A percentile compares a stretch with the other conserved stretches of the same genome.
phyloP scores from a whole-genome alignment of 2,888 invertebrate genomes.

The Melipona beecheii region DNA sequence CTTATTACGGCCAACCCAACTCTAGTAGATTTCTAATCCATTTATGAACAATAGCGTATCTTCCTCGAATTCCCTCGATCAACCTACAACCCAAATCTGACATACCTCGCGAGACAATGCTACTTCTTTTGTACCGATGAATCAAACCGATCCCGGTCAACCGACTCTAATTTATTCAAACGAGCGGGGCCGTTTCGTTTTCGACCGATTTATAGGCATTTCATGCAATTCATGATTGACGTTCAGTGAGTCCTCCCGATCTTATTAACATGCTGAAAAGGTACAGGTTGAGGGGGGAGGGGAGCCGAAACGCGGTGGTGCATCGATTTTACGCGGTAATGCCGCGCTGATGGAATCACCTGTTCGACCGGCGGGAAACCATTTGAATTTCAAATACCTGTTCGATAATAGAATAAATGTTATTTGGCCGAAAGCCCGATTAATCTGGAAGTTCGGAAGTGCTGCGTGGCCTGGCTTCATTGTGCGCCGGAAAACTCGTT shows the following conservation, averaged over 20 bases:
- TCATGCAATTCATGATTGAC: constrained; percentile 28
- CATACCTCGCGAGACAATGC: too few species aligned
- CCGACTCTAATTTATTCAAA: background rate
- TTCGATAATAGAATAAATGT: constrained; percentile 71
- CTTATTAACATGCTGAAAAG: constrained; percentile 44
- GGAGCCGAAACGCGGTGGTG: background rate
- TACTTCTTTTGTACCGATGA: too few species aligned
- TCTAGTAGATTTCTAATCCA: too few species aligned
- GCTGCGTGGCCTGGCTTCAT: constrained; percentile 25
- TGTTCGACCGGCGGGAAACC: constrained; percentile 39
- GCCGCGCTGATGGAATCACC: constrained; percentile 58
- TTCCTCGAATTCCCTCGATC: too few species aligned
- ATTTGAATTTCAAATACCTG: constrained; percentile 71
- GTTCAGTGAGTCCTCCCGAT: constrained; percentile 26
- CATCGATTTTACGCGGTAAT: constrained; percentile 62
- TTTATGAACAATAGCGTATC: too few species aligned
- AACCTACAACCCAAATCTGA: too few species aligned
- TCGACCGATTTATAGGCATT: background rate
- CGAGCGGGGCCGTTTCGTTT: background rate
- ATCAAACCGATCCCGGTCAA: background rate
- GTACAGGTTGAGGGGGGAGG: background rate
- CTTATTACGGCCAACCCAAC: too few species aligned
- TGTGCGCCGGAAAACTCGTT: constrained; percentile 50
- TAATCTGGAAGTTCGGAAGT: constrained; percentile 59
- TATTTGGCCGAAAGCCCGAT: constrained; percentile 58